A percentile compares a stretch with the other conserved stretches of the same genome.
phyloP scores from a whole-genome alignment of 2,888 invertebrate genomes.

The Petrophora chlorosata region DNA sequence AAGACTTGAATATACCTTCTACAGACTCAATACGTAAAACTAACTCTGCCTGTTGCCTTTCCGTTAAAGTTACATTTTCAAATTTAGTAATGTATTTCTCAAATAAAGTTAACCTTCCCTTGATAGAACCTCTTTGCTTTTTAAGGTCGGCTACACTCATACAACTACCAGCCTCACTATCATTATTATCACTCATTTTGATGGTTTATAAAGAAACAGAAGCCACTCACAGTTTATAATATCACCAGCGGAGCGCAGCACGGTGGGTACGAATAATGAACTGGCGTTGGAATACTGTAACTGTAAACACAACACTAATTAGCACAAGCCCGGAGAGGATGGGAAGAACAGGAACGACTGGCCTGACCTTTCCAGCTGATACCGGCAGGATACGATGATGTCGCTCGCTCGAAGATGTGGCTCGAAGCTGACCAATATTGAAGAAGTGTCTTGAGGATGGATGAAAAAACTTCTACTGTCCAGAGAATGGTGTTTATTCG shows the following conservation, averaged over 20 bases:
- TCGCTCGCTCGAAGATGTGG: too few relatives aligned
- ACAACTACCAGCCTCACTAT: background rate
- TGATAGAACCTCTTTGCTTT: constrained; percentile 1
- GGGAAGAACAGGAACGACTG: too few relatives aligned
- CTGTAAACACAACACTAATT: too few relatives aligned
- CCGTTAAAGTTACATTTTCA: background rate
- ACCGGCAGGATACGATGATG: too few relatives aligned
- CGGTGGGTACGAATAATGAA: background rate
- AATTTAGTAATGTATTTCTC: constrained; percentile 6
- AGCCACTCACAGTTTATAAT: background rate
- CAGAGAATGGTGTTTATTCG: too few relatives aligned
- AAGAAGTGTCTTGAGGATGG: too few relatives aligned
- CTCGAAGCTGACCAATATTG: too few relatives aligned
- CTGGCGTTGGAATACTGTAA: too few relatives aligned
- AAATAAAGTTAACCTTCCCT: constrained; percentile 10
- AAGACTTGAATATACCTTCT: background rate
- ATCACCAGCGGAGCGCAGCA: too few relatives aligned
- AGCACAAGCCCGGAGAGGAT: too few relatives aligned
- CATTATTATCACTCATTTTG: background rate
- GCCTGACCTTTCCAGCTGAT: too few relatives aligned
- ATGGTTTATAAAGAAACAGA: background rate
- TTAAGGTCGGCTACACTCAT: background rate
- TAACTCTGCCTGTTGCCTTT: background rate
- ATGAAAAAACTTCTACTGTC: too few relatives aligned
- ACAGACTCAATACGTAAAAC: background rate